Evolutionary conservation across 2,113 vertebrate species (phyloP), one percentile per base, ranked within the genome.

Genomic region (Stercorarius parasiticus): DNA sequence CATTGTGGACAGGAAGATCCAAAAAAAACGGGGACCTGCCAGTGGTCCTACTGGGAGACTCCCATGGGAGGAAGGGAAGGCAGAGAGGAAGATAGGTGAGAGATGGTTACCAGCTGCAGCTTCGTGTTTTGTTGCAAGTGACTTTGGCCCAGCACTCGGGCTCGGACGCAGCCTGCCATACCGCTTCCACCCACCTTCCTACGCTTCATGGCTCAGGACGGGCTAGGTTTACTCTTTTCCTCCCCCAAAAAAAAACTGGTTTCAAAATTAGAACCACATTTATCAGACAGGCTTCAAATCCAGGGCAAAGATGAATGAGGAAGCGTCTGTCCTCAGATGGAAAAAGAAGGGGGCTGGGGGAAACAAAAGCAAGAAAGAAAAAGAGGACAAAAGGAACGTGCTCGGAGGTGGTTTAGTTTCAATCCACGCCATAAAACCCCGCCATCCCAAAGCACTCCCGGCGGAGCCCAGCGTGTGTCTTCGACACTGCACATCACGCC

Each of bases 21-120:
- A 30, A 2, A 56, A 34, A 55, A 30, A 55, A 6, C 0, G 2
- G 70, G 26, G 36, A 56, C 19, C 21, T 14, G 16, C 7, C 62
- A n/a, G 42, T 1, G 67, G 43, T n/a, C 52, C 62, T 53, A n/a
- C 71, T 45, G 67, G 70, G 40, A 61, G 38, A 5, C 8, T 36
- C 38, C 32, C 42, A 11, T 6, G 19, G 50, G 16, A 73, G 36
- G 50, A 47, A 43, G 26, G 56, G 45, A n/a, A 53, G 29, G 15
- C 0, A 0, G 49, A 10, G 0, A 1, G 2, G 11, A 29, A 30
- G 32, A 29, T 10, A 23, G 42, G 5, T 5, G 20, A 61, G 49
- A 62, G 36, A 30, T 0, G 26, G 32, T 42, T 45, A 70, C 40
- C 45, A 20, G 80, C 32, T 34, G 52, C 36, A 73, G 58, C 42